phyloP scores from a whole-genome alignment of 2,888 invertebrate genomes.

The Maniola hyperantus region DNA sequence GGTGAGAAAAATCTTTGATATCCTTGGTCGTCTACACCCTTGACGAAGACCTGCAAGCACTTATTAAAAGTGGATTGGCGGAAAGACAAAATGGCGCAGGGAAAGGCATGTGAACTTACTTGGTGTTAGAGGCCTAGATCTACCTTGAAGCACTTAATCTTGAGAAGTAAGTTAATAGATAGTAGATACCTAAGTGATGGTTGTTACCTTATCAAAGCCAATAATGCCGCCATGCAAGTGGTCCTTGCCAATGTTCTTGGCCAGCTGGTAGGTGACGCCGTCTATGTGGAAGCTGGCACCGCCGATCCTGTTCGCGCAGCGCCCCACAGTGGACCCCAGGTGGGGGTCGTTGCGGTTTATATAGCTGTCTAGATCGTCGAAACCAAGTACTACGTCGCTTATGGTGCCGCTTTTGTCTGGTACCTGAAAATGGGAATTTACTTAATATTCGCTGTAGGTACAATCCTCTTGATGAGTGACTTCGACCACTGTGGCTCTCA shows the following conservation, averaged over 20 bases:
- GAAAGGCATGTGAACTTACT: too few species aligned
- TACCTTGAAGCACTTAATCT: too few species aligned
- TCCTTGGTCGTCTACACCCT: too few species aligned
- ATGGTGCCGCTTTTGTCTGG: constrained; percentile 87
- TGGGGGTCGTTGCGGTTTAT: constrained; percentile 81
- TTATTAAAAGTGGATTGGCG: too few species aligned
- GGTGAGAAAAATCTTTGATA: too few species aligned
- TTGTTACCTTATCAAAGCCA: constrained; percentile 92
- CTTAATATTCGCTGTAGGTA: background rate
- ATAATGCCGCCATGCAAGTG: constrained; percentile 93
- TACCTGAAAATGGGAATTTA: constrained; percentile 58
- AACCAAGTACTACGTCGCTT: constrained; percentile 92
- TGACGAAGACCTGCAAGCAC: too few species aligned
- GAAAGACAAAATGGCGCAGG: too few species aligned
- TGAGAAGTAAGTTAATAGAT: too few species aligned
- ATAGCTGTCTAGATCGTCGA: constrained; percentile 87
- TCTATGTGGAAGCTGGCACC: constrained; percentile 81
- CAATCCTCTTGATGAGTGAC: too few species aligned
- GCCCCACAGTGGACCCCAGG: constrained; percentile 93
- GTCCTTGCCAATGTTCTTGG: constrained; percentile 87
- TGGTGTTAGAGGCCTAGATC: too few species aligned
- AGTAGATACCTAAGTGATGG: too few species aligned
- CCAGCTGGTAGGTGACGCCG: constrained; percentile 85
- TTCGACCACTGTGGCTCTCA: too few species aligned
- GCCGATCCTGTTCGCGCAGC: constrained; percentile 93